phyloP scores from a whole-genome alignment of 2,888 invertebrate genomes.

The Timema podura region DNA sequence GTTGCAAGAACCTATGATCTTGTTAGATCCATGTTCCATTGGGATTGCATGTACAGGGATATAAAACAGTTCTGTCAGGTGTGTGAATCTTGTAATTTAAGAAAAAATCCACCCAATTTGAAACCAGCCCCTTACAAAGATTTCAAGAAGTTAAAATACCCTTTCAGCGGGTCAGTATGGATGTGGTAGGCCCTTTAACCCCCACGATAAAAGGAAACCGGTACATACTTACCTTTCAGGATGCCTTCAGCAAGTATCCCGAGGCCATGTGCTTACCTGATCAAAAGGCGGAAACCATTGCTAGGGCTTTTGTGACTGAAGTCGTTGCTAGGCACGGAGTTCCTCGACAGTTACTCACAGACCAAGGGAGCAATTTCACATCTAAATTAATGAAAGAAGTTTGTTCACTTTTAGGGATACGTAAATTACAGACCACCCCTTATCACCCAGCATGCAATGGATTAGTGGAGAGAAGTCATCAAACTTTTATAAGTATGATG shows the following conservation, averaged over 20 bases:
- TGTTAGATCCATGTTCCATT: slow-evolving; percentile 9
- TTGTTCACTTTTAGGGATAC: slow-evolving; percentile 2
- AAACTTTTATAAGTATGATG: neutral
- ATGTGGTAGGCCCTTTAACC: slow-evolving; percentile 15
- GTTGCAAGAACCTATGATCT: neutral
- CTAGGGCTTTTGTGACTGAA: no score
- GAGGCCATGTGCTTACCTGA: neutral
- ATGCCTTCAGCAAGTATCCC: slow-evolving; percentile 8
- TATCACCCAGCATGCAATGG: slow-evolving; percentile 16
- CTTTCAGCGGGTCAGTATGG: neutral
- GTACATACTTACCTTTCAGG: slow-evolving; percentile 14
- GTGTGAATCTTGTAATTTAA: slow-evolving; percentile 12
- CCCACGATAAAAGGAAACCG: neutral
- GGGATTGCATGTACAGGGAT: slow-evolving; percentile 14
- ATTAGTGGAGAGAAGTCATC: slow-evolving; percentile 12
- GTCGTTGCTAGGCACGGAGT: neutral
- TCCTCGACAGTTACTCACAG: neutral
- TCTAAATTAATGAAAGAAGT: neutral
- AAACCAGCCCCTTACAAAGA: slow-evolving; percentile 6
- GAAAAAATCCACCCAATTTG: slow-evolving; percentile 2
- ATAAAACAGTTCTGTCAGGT: neutral
- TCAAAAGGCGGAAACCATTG: neutral
- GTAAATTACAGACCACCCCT: slow-evolving; percentile 1
- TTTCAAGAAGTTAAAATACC: neutral
- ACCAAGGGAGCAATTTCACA: neutral